phyloP scores from a whole-genome alignment of 2,888 invertebrate species.

The Folsomia candida region DNA sequence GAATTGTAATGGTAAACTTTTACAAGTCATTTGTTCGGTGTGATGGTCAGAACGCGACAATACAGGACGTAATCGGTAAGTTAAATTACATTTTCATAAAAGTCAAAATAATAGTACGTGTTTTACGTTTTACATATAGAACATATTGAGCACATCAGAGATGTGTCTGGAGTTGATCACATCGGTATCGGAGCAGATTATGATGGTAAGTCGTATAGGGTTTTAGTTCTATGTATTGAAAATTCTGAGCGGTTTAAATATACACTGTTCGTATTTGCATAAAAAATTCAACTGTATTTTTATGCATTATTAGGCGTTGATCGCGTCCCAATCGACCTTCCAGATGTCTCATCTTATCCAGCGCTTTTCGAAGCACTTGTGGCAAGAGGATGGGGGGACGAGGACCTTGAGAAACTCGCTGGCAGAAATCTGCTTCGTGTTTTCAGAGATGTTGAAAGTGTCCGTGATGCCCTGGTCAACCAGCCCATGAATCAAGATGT shows the following conservation, averaged over 20 bases:
- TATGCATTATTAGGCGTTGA: too few relatives aligned
- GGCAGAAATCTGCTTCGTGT: conserved; percentile 61
- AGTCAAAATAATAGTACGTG: background rate
- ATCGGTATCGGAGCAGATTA: conserved; percentile 84
- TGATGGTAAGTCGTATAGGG: too few relatives aligned
- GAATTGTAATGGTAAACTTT: conserved; percentile 90
- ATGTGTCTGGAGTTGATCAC: conserved; percentile 77
- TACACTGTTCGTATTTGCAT: too few relatives aligned
- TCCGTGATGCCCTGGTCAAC: conserved; percentile 30
- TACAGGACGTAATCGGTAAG: conserved; percentile 74
- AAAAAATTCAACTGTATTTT: too few relatives aligned
- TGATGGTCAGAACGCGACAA: conserved; percentile 66
- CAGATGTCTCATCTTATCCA: conserved; percentile 62
- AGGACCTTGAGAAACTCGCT: conserved; percentile 60
- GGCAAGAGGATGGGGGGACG: conserved; percentile 59
- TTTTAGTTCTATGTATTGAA: too few relatives aligned
- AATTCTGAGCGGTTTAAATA: too few relatives aligned
- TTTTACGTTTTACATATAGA: conserved; percentile 54
- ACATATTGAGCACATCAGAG: conserved; percentile 81
- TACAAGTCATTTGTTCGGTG: conserved; percentile 82
- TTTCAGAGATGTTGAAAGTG: conserved; percentile 58
- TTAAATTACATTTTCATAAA: too few relatives aligned
- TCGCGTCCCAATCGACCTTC: conserved; percentile 61
- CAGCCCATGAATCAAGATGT: conserved; percentile 27
- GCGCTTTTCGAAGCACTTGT: conserved; percentile 60